phyloP scores from a whole-genome alignment of 1,140 invertebrate species.

The Drepana arcuata region DNA sequence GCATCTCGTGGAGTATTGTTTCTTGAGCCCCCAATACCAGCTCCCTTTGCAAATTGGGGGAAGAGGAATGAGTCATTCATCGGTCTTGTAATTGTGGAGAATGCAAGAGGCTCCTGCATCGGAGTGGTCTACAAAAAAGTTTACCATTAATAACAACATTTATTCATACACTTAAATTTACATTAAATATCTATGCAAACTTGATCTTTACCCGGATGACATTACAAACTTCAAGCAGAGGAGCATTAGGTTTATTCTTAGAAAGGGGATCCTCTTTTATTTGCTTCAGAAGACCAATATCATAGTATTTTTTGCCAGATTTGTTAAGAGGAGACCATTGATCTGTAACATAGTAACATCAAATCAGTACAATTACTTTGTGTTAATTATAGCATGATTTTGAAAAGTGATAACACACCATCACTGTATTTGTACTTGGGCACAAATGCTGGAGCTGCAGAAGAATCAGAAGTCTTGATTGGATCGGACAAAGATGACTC shows the following conservation, averaged over 20 bases:
- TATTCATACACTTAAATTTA: neutral
- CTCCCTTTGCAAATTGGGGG: slow-evolving; percentile 44
- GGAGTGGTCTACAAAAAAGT: slow-evolving; percentile 34
- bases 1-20: slow-evolving; percentile 39
- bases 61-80: slow-evolving; percentile 52
- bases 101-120: slow-evolving; percentile 42
- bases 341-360: slow-evolving; percentile 73
- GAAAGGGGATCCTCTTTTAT: slow-evolving; percentile 82
- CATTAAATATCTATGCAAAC: too few species aligned
- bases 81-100: slow-evolving; percentile 44
- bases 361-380: too few species aligned
- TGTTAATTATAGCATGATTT: too few species aligned
- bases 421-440: slow-evolving; percentile 58
- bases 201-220: slow-evolving; percentile 41
- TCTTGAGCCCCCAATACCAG: slow-evolving; percentile 33
- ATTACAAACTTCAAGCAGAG: slow-evolving; percentile 53
- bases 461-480: slow-evolving; percentile 7
- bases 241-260: slow-evolving; percentile 78
- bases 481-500: neutral
- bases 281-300: slow-evolving; percentile 83
- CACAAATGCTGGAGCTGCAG: slow-evolving; percentile 21
- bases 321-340: slow-evolving; percentile 91
- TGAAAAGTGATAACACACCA: slow-evolving; percentile 27
- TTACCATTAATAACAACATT: neutral
- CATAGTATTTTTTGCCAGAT: slow-evolving; percentile 86